Percentiles rank a stretch among this genome's conserved stretches.
These are phyloP conservation scores for Diaphora mendica DNA, from an alignment of 2,888 invertebrate species.

Conservation along the genomic window DNA sequence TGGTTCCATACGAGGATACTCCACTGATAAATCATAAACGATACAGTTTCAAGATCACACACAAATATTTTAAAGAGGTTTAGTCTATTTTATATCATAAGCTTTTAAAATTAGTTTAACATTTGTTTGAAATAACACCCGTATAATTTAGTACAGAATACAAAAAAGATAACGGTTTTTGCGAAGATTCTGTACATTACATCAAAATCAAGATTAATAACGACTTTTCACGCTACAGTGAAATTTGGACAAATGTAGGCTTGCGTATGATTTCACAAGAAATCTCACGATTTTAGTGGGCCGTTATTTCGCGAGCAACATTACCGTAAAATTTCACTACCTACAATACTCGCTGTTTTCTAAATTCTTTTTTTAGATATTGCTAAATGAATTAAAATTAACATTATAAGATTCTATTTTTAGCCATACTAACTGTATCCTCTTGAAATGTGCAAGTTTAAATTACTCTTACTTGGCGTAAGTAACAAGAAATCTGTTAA, in stretches of 20 bases:
- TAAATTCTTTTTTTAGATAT: conserved; percentile 8
- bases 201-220: background rate
- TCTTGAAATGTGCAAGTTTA: background rate
- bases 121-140: no score
- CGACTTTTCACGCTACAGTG: background rate
- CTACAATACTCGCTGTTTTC: conserved; percentile 9
- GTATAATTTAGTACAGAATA: no score
- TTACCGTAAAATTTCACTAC: conserved; percentile 11
- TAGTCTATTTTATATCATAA: no score
- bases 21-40: no score
- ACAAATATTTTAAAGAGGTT: no score
- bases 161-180: background rate
- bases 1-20: no score
- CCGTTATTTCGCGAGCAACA: background rate
- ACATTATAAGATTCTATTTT: background rate
- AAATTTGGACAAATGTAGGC: background rate
- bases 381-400: background rate
- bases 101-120: no score
- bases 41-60: no score
- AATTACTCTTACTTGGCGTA: background rate
- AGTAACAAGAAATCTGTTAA: background rate
- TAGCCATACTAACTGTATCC: background rate
- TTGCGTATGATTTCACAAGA: conserved; percentile 4
- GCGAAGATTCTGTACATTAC: background rate
- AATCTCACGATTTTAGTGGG: conserved; percentile 4